Evolutionary conservation across 2,888 invertebrate genomes (phyloP).

Genomic region (Oscheius myriophilus): DNA sequence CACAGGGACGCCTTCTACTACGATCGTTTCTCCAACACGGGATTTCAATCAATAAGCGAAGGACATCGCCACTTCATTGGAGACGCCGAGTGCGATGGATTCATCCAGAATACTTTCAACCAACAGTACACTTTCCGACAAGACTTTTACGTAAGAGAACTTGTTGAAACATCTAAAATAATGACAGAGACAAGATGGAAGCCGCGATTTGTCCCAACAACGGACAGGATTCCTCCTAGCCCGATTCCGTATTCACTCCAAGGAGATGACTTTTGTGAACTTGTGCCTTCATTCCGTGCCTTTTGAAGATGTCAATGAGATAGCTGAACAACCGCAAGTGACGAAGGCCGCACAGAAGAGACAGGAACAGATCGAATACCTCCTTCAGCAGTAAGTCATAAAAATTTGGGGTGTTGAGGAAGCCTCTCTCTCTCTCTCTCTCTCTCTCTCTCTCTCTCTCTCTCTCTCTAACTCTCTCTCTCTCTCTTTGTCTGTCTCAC

Average conservation of each 20-base stretch:
- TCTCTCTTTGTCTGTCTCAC: too few relatives aligned
- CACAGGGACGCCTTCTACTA: constrained; percentile 47
- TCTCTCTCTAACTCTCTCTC: too few relatives aligned
- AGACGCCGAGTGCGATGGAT: constrained; percentile 51
- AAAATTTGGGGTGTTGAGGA: too few relatives aligned
- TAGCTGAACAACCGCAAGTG: constrained; percentile 33
- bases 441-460: too few relatives aligned
- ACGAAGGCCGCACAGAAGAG: constrained; percentile 55
- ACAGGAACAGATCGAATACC: constrained; percentile 52
- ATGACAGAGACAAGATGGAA: constrained; percentile 53
- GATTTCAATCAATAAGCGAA: constrained; percentile 28
- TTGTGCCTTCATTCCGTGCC: constrained; percentile 57
- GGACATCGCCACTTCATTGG: constrained; percentile 31
- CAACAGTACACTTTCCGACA: constrained; percentile 43
- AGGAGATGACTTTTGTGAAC: constrained; percentile 57
- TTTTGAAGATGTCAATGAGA: constrained; percentile 45
- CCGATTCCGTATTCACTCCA: constrained; percentile 55
- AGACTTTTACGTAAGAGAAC: constrained; percentile 55
- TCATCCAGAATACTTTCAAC: constrained; percentile 55
- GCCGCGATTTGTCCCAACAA: constrained; percentile 50
- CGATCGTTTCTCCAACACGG: constrained; percentile 54
- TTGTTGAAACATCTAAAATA: neutral
- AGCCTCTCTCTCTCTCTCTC: too few relatives aligned
- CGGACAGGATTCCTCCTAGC: constrained; percentile 55
- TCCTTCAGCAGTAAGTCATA: constrained; percentile 45